phyloP scores from a whole-genome alignment of 2,888 invertebrate genomes.

The Calameuta idolon region DNA sequence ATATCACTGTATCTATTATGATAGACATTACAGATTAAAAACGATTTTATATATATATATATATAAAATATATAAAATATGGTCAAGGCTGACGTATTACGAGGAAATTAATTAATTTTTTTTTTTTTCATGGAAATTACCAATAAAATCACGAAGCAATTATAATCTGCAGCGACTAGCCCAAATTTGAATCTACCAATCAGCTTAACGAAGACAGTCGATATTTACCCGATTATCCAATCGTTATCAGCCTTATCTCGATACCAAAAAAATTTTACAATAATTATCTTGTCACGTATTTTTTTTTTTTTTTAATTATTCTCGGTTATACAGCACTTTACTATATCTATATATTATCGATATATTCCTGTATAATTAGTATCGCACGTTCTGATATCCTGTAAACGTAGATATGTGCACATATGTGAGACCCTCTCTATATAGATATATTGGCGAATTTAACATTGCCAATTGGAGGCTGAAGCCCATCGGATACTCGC shows the following conservation, averaged over 20 bases:
- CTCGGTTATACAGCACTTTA: neutral
- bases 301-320: neutral
- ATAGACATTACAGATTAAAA: neutral
- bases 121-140: neutral
- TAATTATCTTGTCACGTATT: neutral
- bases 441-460: neutral
- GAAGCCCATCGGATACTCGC: constrained; percentile 36
- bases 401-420: neutral
- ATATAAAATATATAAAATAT: neutral
- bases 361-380: neutral
- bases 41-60: neutral
- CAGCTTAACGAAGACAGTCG: neutral
- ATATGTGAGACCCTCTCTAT: neutral
- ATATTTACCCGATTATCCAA: neutral
- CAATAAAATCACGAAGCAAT: neutral
- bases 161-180: neutral
- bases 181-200: neutral
- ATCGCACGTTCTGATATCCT: neutral
- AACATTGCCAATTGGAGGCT: neutral
- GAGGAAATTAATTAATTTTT: neutral
- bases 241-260: neutral
- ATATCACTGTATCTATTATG: neutral
- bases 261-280: neutral
- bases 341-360: neutral
- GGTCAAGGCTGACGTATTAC: neutral